Percentiles rank a stretch among this genome's conserved stretches.
Conservation (phyloP, 2,113 vertebrate species). For the Pseudopipra pipra region DNA sequence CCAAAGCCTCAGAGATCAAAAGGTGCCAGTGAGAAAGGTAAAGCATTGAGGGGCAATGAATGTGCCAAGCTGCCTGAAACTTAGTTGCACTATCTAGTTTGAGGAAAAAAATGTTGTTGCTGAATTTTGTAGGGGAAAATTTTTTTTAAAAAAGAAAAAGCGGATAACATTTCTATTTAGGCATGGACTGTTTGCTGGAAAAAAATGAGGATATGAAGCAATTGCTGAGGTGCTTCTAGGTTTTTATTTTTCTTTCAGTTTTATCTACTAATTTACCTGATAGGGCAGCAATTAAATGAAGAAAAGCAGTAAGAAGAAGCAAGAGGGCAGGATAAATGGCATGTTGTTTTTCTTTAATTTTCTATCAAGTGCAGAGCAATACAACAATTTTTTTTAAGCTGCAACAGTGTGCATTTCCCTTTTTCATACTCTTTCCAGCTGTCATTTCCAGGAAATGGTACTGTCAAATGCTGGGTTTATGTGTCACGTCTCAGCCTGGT, state of each 20-base stretch:
- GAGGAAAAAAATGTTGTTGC: not conserved
- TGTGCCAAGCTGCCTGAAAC: conserved; percentile 68
- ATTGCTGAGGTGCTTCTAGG: not conserved
- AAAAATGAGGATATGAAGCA: conserved; percentile 25
- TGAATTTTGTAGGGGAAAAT: not conserved
- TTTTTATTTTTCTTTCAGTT: not conserved
- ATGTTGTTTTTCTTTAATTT: not conserved
- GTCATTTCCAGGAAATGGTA: conserved; percentile 5
- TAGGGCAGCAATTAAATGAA: not conserved
- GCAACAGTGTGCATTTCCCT: not conserved
- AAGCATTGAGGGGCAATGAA: conserved; percentile 29
- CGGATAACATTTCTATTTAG: conserved; percentile 31
- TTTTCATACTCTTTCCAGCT: not conserved
- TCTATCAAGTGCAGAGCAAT: not conserved
- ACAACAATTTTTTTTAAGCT: not conserved
- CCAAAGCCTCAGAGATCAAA: conserved; percentile 65
- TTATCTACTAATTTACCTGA: not conserved
- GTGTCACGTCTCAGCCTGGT: not conserved
- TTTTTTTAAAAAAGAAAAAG: not conserved
- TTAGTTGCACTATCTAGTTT: conserved; percentile 43
- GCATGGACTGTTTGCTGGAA: conserved; percentile 1
- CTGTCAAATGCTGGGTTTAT: not conserved
- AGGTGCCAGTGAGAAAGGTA: conserved; percentile 62
- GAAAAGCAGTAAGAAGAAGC: not conserved
- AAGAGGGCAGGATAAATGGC: not conserved